These are phyloP conservation scores for Murina feae DNA, from an alignment of 2,113 vertebrate genomes.

Conservation along the genomic window DNA sequence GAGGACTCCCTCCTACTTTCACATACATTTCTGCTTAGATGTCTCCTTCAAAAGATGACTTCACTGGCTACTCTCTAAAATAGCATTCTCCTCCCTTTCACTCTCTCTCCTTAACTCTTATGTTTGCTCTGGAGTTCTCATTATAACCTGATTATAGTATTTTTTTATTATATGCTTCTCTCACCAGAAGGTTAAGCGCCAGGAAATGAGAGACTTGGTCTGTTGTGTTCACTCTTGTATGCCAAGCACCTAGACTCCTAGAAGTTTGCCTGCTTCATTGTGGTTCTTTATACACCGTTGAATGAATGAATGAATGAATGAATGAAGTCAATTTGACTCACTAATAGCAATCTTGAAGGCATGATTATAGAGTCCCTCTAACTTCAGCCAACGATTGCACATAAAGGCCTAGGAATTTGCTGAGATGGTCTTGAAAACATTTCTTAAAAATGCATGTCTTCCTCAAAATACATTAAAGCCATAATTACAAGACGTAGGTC, in stretches of 20 bases:
- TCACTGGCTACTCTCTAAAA: background rate
- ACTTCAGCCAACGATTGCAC: background rate
- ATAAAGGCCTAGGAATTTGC: slow-evolving; percentile 22
- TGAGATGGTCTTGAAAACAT: slow-evolving; percentile 32
- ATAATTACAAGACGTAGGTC: slow-evolving; percentile 24
- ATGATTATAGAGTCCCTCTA: background rate
- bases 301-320: slow-evolving; percentile 11
- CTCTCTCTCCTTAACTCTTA: background rate
- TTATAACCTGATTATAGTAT: background rate
- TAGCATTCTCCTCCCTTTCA: background rate
- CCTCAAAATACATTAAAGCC: slow-evolving; percentile 50
- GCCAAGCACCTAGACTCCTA: background rate
- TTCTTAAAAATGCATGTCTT: slow-evolving; percentile 16
- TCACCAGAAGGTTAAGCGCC: background rate
- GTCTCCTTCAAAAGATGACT: background rate
- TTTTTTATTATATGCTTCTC: background rate
- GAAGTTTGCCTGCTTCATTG: background rate
- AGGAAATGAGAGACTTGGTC: background rate
- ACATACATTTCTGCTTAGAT: background rate
- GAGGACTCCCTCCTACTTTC: background rate
- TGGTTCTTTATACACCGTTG: background rate
- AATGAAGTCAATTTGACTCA: background rate
- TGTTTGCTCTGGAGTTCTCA: background rate
- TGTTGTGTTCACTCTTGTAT: background rate
- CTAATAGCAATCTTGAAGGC: background rate